Evolutionary conservation across 2,797 vertebrate species (phyloP), one percentile per base, ranked within the genome.

Genomic region (Arrhamphus sclerolepis): DNA sequence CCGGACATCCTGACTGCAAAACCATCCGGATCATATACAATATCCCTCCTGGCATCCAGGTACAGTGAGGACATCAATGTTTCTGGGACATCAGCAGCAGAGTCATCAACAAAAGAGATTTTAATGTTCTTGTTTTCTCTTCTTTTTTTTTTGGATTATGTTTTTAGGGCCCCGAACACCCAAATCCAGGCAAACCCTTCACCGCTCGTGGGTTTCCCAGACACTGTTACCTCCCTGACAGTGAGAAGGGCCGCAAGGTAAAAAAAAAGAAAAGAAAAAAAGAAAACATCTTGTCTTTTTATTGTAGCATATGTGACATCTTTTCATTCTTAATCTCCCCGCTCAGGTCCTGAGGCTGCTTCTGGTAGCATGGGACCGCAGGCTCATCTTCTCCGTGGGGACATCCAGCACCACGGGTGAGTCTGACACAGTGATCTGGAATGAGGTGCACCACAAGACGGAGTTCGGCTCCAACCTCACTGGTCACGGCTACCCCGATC

Each of bases 1-100:
- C 97, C 0, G 97, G 97, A 41, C 95, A 99, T 60, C 93, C 95
- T 0, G 97, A 98, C 89, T 96, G 95, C 88, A 97, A 96, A 88
- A 97, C 96, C 75, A 96, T 99, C 80, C 95, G 96, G 20, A 98
- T 99, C 73, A 98, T 98, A 85, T 99, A 98, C 89, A 97, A 96
- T 87, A 98, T 99, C 75, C 94, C 96, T 5, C 97, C 97, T 0
- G 97, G 97, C 66, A 94, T 98, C 82, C 97, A 98, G 95, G 97
- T 98, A 74, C 10, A 18, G 7, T 63, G 50, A 13, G 1, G 6
- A 22, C 6, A 20, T 41, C 1, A 0, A 39, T 48, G 34, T 9
- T 50, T 31, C 29, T 42, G 2, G 11, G n/a, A 46, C 26, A 21
- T 7, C 2, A 38, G 34, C 14, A 14, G 11, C 13, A 31, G 6